phyloP scores from a whole-genome alignment of 2,797 vertebrate species.

The Lindbergichthys nudifrons region DNA sequence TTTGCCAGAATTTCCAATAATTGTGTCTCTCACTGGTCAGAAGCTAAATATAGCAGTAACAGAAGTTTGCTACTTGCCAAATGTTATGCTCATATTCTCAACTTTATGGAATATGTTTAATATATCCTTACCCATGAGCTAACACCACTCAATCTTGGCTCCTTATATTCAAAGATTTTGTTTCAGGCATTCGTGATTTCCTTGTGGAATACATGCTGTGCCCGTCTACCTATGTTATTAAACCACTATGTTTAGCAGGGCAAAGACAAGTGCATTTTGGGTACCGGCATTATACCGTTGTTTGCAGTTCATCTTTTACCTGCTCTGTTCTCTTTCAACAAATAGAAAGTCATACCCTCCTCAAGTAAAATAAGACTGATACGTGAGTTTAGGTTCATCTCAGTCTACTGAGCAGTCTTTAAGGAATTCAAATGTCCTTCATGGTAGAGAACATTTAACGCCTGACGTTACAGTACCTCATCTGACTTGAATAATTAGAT shows the following conservation, averaged over 20 bases:
- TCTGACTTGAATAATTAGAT: neutral
- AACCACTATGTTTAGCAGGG: neutral
- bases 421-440: neutral
- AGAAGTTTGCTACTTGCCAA: neutral
- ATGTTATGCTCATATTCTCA: neutral
- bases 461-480: slow-evolving; percentile 4
- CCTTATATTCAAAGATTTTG: neutral
- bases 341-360: neutral
- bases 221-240: neutral
- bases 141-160: neutral
- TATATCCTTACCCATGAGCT: neutral
- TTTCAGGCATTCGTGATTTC: slow-evolving; percentile 4
- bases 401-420: neutral
- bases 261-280: neutral
- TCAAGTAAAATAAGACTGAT: neutral
- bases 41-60: too few relatives aligned
- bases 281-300: neutral
- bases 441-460: neutral
- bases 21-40: neutral
- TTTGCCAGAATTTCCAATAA: neutral
- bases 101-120: neutral
- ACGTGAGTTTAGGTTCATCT: neutral
- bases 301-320: neutral
- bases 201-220: neutral
- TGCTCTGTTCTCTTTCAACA: too few relatives aligned